Base-by-base conservation (phyloP, 2,113 vertebrate genomes). In the Paramisgurnus dabryanus region DNA sequence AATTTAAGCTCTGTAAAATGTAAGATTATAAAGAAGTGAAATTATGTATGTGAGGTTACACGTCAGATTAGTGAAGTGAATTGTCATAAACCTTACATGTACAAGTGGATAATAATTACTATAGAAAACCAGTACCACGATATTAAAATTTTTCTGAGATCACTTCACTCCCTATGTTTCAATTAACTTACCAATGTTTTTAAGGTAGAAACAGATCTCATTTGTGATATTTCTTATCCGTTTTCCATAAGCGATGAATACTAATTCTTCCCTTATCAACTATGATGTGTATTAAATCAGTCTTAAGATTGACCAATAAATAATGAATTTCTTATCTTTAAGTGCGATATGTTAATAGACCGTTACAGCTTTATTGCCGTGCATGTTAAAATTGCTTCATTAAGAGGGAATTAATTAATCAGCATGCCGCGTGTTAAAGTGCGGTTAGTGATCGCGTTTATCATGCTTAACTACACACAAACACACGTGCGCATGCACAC, bases 351-450 rank as follows among this genome's bases (percentile, higher is more conserved):
- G 61, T 58, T 63, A 74, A 75, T 69, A 68, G 63, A 64, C 74
- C 68, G 61, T 68, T 68, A 60, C 61, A 50, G 40, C 61, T 64
- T 49, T 45, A 53, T 34, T 58, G 60, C 11, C 45, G 2, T 69
- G 47, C 70, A 55, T 71, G 68, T 82, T 64, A 76, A 69, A 53
- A 53, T 11, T 6, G 67, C 61, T 82, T 67, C 64, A 71, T 80
- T 72, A 67, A 76, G 76, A n/a, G 65, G 65, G 34, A 67, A 68
- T 69, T 81, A 47, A 63, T 80, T 49, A 45, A 84, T 67, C 34
- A 22, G 45, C 7, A 12, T 53, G 75, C 80, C n/a, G 27, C 67
- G 43, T 63, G 40, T 53, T 75, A 67, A 83, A 75, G 22, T 39
- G 65, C 6, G 40, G 53, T 55, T 5, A n/a, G 47, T 27, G 39